Base-by-base conservation (phyloP, 2,888 invertebrate genomes). In the Chrysomela aeneicollis region DNA sequence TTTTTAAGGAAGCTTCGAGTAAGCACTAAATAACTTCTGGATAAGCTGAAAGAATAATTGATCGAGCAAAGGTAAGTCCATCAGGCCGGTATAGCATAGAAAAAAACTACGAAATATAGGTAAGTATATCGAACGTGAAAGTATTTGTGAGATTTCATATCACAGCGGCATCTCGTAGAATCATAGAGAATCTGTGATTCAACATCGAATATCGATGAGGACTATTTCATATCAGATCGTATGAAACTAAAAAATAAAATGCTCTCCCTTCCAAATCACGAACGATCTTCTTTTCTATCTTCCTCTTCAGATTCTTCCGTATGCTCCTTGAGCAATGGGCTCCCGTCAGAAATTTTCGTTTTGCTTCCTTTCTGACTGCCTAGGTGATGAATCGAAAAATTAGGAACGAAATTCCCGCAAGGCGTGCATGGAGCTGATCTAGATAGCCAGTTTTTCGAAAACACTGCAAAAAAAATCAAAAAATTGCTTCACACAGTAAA, bases 361-460 rank as follows among this genome's bases (percentile, higher is more conserved):
- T 84, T 71, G 84, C 86, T 71, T 66, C 85, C 84, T 69, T 83
- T 84, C 62, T 87, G 84, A 32, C 87, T 86, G 32, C 66, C 63
- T 49, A 64, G 65, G 57, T 66, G 66, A n/a, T 69, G 67, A 32
- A 87, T 82, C 50, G 90, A 87, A 15, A 89, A 88, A 70, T 89
- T 85, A 9, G 91, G 90, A 15, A 89, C 89, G 59, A 90, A 83
- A 30, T 88, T 88, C 32, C 90, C 84, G 69, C 89, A 89, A 0
- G 93, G 93, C 0, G 93, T 93, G 1, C 90, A 91, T 0, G 93
- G 93, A 0, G 93, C 93, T 0, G 93, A 93, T 21, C 91, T 69
- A 1, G 93, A 91, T 6, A 92, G 84, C 84, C 89, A 89, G 49
- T 90, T 85, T 68, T 78, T 82, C 9, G 78, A 70, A 66, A 78